Base-by-base conservation (phyloP, 2,797 vertebrate genomes). In the Poeciliopsis infans region DNA sequence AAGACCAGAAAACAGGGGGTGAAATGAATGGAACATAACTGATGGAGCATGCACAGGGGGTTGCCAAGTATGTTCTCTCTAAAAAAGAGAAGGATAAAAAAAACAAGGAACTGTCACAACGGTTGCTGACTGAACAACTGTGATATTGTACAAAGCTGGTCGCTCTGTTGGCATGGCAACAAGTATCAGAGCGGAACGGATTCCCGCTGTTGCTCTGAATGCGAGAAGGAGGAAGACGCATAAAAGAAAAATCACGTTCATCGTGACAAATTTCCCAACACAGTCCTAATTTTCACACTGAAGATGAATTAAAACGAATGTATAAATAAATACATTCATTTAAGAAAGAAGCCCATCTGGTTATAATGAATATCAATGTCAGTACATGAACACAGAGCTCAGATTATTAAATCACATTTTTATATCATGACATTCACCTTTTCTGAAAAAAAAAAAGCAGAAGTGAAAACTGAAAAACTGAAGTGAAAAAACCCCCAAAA, bases 81-180 rank as follows among this genome's bases (percentile, higher is more conserved):
- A 46, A 41, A 33, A 64, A 64, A 20, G 16, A 45, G 2, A 47
- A 16, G 7, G 2, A 23, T 23, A 33, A 61, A 61, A 39, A 23
- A 51, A 33, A 33, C 33, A 41, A 23, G 68, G 79, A 74, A 4
- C 12, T 33, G 77, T 84, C 45, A 86, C 73, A 80, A 83, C 79
- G 66, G 75, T 0, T 68, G 79, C 69, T 70, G 86, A 28, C 55
- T 59, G 46, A 79, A 53, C 23, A 10, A 83, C 69, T 71, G 76
- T 81, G 78, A 80, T 33, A 74, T 77, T 78, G 74, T 64, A 11
- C 46, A 72, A 10, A 31, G 61, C 47, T 39, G 51, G 77, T 85
- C 53, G 45, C 70, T 72, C 39, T 18, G 85, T 91, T 84, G 88
- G 47, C 86, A 92, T 90, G 79, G 84, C 84, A 92, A 92, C 89